Evolutionary conservation across 2,888 invertebrate species (phyloP).

Genomic region (Leptarthrus brevirostris): DNA sequence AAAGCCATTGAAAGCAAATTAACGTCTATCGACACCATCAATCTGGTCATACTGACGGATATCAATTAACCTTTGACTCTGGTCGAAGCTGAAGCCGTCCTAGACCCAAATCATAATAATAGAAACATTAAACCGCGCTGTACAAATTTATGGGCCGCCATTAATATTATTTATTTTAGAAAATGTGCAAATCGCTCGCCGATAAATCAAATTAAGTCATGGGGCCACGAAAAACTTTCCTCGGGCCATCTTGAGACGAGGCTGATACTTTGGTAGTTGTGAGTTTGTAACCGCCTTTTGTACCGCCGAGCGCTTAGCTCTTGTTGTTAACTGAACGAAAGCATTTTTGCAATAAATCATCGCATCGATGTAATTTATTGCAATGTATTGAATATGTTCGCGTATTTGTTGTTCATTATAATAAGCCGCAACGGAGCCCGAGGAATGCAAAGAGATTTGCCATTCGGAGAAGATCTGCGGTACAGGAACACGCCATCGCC

Average conservation of each 20-base stretch:
- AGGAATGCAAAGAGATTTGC: constrained; percentile 19
- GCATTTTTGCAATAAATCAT: constrained; percentile 51
- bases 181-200: constrained; percentile 51
- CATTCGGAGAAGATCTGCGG: neutral
- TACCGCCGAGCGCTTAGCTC: neutral
- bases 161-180: constrained; percentile 54
- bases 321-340: constrained; percentile 21
- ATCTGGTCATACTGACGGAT: constrained; percentile 25
- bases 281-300: constrained; percentile 8
- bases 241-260: constrained; percentile 15
- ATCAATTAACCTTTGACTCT: constrained; percentile 46
- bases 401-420: constrained; percentile 49
- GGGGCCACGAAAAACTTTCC: constrained; percentile 30
- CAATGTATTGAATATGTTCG: constrained; percentile 52
- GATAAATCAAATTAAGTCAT: constrained; percentile 49
- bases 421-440: constrained; percentile 29
- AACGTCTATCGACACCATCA: constrained; percentile 39
- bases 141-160: constrained; percentile 47
- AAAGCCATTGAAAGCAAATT: constrained; percentile 24
- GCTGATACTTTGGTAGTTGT: neutral
- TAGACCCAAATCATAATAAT: constrained; percentile 21
- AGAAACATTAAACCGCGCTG: constrained; percentile 32
- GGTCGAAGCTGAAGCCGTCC: neutral
- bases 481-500: constrained; percentile 3
- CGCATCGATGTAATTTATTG: constrained; percentile 52